Percentiles rank a stretch among this genome's conserved stretches.
phyloP scores from a whole-genome alignment of 2,888 invertebrate species.

The Patella caerulea region DNA sequence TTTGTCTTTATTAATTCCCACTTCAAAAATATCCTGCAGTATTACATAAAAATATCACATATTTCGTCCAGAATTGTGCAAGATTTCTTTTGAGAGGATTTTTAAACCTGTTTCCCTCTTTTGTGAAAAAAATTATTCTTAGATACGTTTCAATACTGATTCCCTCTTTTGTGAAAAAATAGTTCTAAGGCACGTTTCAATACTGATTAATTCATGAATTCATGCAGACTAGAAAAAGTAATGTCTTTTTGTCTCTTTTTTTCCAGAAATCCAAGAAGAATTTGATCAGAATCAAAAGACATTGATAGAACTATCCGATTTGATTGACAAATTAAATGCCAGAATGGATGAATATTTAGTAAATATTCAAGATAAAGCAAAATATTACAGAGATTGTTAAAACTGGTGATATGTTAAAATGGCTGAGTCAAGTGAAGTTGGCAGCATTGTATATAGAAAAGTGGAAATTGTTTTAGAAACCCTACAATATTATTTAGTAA shows the following conservation, averaged over 20 bases:
- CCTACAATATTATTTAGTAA: no score
- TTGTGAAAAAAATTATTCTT: no score
- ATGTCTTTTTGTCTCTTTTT: slow-evolving; percentile 21
- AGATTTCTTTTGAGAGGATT: no score
- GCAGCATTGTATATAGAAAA: no score
- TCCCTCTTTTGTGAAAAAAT: neutral
- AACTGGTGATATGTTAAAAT: slow-evolving; percentile 14
- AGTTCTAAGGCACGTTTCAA: neutral
- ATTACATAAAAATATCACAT: no score
- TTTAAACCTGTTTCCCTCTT: no score
- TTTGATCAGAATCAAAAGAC: slow-evolving; percentile 79
- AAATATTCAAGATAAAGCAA: slow-evolving; percentile 63
- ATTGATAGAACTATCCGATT: slow-evolving; percentile 76
- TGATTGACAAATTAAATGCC: slow-evolving; percentile 77
- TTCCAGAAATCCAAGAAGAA: slow-evolving; percentile 78
- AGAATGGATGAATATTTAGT: slow-evolving; percentile 78
- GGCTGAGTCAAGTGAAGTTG: no score
- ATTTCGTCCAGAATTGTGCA: no score
- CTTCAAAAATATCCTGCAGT: no score
- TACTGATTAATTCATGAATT: neutral
- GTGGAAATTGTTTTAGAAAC: no score
- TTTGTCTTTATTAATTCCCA: no score
- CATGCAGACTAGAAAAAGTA: neutral
- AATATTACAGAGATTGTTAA: slow-evolving; percentile 58
- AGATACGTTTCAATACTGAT: no score